Conservation (phyloP, 2,113 vertebrate genomes). For the Rhadina sibilatrix region DNA sequence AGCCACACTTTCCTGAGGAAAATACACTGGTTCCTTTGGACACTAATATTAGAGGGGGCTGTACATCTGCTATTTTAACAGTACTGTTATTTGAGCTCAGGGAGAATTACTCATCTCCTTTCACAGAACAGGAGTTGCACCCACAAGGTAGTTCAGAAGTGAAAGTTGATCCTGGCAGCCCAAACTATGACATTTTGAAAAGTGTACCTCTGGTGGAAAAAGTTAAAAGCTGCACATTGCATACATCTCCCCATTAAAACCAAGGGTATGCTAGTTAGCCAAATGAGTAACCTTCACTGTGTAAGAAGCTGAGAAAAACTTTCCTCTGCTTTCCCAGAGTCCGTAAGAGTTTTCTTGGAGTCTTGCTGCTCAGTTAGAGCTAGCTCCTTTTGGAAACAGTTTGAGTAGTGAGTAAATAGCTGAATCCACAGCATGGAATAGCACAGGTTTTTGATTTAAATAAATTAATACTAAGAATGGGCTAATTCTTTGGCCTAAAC, state of each 20-base stretch:
- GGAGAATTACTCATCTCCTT: background rate
- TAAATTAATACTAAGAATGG: constrained; percentile 47
- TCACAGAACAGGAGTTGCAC: background rate
- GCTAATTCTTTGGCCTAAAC: constrained; percentile 60
- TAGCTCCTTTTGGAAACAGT: background rate
- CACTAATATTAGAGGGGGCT: background rate
- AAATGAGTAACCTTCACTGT: background rate
- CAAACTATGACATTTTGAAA: background rate
- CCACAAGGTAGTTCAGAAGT: background rate
- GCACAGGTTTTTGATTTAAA: constrained; percentile 16
- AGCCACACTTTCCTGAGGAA: constrained; percentile 50
- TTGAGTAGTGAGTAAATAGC: background rate
- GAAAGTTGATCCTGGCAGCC: background rate
- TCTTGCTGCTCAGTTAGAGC: background rate
- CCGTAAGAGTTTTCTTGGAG: background rate
- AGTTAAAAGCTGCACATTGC: background rate
- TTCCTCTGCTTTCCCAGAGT: background rate
- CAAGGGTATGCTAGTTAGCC: background rate
- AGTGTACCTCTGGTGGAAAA: background rate
- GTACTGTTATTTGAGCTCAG: background rate
- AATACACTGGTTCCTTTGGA: constrained; percentile 40
- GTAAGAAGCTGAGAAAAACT: constrained; percentile 18
- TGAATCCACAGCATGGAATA: background rate
- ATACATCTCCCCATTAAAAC: background rate
- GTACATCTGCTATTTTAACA: background rate